Percentiles rank a stretch among this genome's conserved stretches.
phyloP scores from a whole-genome alignment of 2,797 vertebrate species.

The Tinamus major region DNA sequence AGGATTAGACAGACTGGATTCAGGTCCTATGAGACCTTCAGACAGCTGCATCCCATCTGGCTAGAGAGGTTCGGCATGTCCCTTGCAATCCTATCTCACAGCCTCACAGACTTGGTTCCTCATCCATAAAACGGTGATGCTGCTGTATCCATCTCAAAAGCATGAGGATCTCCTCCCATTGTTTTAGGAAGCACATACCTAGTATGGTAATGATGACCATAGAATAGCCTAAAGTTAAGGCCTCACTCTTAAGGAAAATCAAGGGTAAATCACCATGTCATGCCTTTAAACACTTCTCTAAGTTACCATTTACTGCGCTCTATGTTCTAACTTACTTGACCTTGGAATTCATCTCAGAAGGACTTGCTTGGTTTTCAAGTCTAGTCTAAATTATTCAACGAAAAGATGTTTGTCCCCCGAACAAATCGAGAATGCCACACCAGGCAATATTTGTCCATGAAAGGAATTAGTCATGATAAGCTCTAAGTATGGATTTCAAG shows the following conservation, averaged over 20 bases:
- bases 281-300: neutral
- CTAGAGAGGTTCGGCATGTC: neutral
- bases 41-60: neutral
- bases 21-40: neutral
- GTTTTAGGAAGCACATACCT: neutral
- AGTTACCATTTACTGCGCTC: neutral
- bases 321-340: neutral
- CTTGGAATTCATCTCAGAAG: neutral
- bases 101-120: neutral
- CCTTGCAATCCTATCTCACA: neutral
- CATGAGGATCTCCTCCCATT: neutral
- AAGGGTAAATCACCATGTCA: neutral
- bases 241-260: neutral
- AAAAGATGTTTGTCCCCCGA: neutral
- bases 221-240: neutral
- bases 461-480: neutral
- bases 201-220: neutral
- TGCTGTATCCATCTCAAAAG: neutral
- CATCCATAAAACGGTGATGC: neutral
- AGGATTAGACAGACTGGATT: neutral
- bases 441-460: neutral
- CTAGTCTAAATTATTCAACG: neutral
- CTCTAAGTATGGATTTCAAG: constrained; percentile 12
- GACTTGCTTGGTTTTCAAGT: neutral
- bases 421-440: neutral